These are phyloP conservation scores for Phasianus colchicus DNA, from an alignment of 2,113 vertebrate genomes.

Conservation along the genomic window DNA sequence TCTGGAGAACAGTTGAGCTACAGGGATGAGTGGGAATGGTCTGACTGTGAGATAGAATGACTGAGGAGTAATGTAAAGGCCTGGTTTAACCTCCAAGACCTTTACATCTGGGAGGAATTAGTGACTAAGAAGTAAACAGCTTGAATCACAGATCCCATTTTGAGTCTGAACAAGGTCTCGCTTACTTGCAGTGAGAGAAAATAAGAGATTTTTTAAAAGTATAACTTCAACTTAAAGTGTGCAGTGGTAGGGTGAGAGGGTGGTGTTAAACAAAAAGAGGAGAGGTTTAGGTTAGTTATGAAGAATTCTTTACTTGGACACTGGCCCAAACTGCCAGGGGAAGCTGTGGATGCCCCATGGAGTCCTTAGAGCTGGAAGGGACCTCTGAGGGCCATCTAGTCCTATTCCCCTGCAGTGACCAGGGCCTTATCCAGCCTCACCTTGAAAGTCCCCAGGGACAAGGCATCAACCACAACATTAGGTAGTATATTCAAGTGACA, in stretches of 20 bases:
- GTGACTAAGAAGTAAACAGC: not conserved
- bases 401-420: no score
- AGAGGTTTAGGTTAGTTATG: not conserved
- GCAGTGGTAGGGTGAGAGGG: not conserved
- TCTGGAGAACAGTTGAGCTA: conserved; percentile 30
- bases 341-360: not conserved
- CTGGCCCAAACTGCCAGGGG: not conserved
- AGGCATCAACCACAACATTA: no score
- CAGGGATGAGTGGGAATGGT: conserved; percentile 17
- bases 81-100: conserved; percentile 18
- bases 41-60: not conserved
- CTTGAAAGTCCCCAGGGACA: no score
- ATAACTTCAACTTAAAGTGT: not conserved
- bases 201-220: not conserved
- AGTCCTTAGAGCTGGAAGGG: no score
- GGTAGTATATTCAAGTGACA: no score
- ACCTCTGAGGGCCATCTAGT: no score
- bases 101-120: not conserved
- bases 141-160: not conserved
- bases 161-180: not conserved
- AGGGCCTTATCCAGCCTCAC: no score
- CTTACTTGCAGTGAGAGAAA: not conserved
- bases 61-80: not conserved
- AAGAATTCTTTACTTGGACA: not conserved
- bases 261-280: not conserved